A percentile compares a stretch with the other conserved stretches of the same genome.
Evolutionary conservation across 2,888 invertebrate species (phyloP).

Genomic region (Smittia sp.): DNA sequence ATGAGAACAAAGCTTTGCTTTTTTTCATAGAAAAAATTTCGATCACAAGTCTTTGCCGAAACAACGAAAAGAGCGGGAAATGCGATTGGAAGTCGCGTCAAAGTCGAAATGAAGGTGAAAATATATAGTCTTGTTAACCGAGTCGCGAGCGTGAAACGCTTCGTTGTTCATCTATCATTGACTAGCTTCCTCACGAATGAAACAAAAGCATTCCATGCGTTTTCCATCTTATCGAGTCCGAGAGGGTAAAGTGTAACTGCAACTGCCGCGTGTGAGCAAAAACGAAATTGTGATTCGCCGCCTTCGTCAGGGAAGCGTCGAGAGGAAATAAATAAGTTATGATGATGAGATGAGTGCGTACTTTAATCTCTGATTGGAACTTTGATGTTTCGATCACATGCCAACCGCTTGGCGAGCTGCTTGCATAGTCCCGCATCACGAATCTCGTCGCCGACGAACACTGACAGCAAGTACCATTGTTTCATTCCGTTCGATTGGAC

Average conservation of each 20-base stretch:
- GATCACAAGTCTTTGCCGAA: too few relatives aligned
- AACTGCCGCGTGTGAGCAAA: not conserved
- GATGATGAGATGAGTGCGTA: not conserved
- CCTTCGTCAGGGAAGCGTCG: not conserved
- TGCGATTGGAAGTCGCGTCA: too few relatives aligned
- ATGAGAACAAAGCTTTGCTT: too few relatives aligned
- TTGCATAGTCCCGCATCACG: constrained; percentile 77
- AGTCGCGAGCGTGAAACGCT: too few relatives aligned
- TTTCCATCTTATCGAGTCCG: not conserved
- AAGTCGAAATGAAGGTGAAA: too few relatives aligned
- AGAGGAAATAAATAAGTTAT: constrained; percentile 24
- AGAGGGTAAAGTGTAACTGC: not conserved
- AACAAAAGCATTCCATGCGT: not conserved
- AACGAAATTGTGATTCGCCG: not conserved
- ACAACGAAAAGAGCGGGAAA: too few relatives aligned
- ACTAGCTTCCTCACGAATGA: constrained; percentile 31
- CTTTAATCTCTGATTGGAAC: constrained; percentile 38
- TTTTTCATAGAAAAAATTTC: too few relatives aligned
- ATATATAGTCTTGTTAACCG: too few relatives aligned
- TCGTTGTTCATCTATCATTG: not conserved
- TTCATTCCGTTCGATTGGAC: constrained; percentile 70
- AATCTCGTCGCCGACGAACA: constrained; percentile 81
- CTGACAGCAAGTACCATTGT: constrained; percentile 79
- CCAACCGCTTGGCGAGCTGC: constrained; percentile 71
- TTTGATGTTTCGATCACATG: constrained; percentile 53